Evolutionary conservation across 1,140 invertebrate species (phyloP).

Genomic region (Trypoxylus dichotomus): DNA sequence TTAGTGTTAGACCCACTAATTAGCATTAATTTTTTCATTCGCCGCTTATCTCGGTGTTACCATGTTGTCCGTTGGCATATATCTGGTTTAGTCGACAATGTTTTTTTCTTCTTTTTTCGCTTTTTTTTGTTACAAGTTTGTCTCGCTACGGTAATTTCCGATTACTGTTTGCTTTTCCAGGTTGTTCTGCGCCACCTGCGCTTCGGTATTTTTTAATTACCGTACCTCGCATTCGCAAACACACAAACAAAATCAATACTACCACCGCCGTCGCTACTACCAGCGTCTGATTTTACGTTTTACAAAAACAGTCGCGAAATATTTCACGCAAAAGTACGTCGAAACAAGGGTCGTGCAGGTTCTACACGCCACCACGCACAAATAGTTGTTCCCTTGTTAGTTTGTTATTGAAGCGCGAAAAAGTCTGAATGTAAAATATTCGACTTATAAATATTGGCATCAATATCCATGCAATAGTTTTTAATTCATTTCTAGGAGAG

Average conservation of each 20-base stretch:
- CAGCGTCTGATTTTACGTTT: background rate
- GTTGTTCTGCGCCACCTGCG: background rate
- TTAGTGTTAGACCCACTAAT: background rate
- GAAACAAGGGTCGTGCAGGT: background rate
- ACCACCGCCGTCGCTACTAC: background rate
- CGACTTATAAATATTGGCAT: no score
- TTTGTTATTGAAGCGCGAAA: no score
- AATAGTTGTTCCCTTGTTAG: no score
- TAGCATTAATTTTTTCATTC: background rate
- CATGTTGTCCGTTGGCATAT: background rate
- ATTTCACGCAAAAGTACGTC: background rate
- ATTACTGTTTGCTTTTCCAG: background rate
- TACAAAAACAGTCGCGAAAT: background rate
- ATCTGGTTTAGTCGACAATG: background rate
- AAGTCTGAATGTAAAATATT: no score
- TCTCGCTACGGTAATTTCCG: conserved; percentile 1
- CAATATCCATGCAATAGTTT: no score
- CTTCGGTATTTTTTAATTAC: background rate
- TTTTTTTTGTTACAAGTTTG: background rate
- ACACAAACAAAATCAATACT: conserved; percentile 3
- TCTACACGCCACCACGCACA: background rate
- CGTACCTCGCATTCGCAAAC: background rate
- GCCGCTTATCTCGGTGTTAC: background rate
- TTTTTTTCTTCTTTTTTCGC: background rate
- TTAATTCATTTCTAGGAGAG: no score